Percentiles rank a stretch among this genome's conserved stretches.
These are phyloP conservation scores for Pinctada fucata DNA, from an alignment of 2,888 invertebrate genomes.

Conservation along the genomic window DNA sequence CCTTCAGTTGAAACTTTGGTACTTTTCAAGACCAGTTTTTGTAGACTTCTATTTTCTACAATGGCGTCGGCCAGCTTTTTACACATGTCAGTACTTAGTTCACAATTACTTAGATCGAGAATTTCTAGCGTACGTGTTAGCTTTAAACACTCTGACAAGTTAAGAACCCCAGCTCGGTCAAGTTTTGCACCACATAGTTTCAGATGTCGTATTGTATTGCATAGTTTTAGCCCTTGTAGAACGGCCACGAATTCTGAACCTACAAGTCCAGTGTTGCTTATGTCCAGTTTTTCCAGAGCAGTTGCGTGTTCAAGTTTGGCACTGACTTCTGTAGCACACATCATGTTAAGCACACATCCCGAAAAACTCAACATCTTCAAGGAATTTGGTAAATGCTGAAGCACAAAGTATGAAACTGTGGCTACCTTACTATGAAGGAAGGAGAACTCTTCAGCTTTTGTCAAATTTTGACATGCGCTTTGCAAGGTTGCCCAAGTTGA, in stretches of 20 bases:
- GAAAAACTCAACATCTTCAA: constrained; percentile 57
- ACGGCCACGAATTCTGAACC: constrained; percentile 64
- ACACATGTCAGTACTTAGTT: constrained; percentile 63
- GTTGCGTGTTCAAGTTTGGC: constrained; percentile 58
- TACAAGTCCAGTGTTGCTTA: constrained; percentile 57
- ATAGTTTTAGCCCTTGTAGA: constrained; percentile 64
- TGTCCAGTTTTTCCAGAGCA: constrained; percentile 47
- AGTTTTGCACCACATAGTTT: constrained; percentile 97
- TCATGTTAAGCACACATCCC: constrained; percentile 62
- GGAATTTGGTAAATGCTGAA: constrained; percentile 63
- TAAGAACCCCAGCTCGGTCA: constrained; percentile 76
- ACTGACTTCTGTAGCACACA: constrained; percentile 64
- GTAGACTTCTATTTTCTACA: constrained; percentile 52
- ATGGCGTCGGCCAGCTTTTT: constrained; percentile 55
- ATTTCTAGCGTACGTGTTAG: constrained; percentile 59
- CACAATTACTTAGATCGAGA: constrained; percentile 64
- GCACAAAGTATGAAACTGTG: constrained; percentile 64
- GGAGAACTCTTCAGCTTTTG: constrained; percentile 52
- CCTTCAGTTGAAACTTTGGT: constrained; percentile 57
- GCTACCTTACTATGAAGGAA: constrained; percentile 59
- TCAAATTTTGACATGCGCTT: constrained; percentile 61
- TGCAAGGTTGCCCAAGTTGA: constrained; percentile 68
- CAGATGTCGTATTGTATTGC: constrained; percentile 81
- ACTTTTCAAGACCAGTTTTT: constrained; percentile 54
- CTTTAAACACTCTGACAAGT: constrained; percentile 57